Base-by-base conservation (phyloP, 1,140 invertebrate species). In the Dendrolimus punctatus region DNA sequence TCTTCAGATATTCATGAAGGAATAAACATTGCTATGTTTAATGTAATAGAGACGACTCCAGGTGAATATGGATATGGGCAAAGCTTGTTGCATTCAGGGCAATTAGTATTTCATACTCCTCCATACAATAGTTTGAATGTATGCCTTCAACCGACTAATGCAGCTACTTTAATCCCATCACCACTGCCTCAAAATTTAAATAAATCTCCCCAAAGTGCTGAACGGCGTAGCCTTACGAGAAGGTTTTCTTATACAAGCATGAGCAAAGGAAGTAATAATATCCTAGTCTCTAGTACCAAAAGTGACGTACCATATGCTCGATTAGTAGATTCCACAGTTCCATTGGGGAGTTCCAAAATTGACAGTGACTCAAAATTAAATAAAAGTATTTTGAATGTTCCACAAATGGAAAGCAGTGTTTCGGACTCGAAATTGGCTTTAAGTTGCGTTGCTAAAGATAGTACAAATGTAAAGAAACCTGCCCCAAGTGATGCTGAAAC, bases 31-130 rank as follows among this genome's bases (percentile, higher is more conserved):
- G 95, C 94, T 4, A 72, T 87, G 60, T 88, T 88, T 51, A 87
- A 88, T 55, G 73, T 88, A 2, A 80, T 86, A 55, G 85, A 88
- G 64, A 78, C 76, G 39, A 87, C 87, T 47, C 85, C 87, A n/a
- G 89, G 89, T 41, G 89, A 91, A 68, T 90, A 88, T 72, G 96
- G 96, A 0, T 99, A 96, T 80, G 97, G 96, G 4, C 96, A 99
- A 76, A 98, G 97, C 75, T 93, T 99, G 64, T 87, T 99, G 6
- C 94, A 97, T 71, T 91, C 93, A 48, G 92, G 92, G 42, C 93
- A 95, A 73, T 85, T 98, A n/a, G 93, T 99, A 38, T 97, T 98
- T 78, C 94, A 97, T 58, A 95, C 95, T 1, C 94, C 95, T 0
- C 95, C 95, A 0, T 96, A 96, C 65, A 94, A 93, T 62, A 89